Percentiles rank a stretch among this genome's conserved stretches.
Conservation (phyloP, 2,888 invertebrate genomes). For the Lithosia quadra region DNA sequence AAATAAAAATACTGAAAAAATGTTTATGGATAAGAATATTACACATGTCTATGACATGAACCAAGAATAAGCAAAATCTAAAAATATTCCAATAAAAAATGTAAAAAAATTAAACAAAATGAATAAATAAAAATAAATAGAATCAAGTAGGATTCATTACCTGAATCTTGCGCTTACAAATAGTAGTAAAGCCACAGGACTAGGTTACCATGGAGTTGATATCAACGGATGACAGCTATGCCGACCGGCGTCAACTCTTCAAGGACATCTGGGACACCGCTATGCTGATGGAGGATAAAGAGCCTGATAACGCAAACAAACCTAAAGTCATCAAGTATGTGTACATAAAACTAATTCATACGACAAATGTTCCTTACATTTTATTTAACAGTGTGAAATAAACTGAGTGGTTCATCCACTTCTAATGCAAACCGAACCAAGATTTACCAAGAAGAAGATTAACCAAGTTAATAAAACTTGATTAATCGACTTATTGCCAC, state of each 20-base stretch:
- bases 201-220: slow-evolving; percentile 52
- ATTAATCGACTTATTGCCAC: too few relatives aligned
- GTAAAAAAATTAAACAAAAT: slow-evolving; percentile 8
- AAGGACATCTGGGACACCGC: slow-evolving; percentile 77
- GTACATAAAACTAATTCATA: background rate
- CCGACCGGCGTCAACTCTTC: slow-evolving; percentile 72
- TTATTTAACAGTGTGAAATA: too few relatives aligned
- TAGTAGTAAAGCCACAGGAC: background rate
- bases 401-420: too few relatives aligned
- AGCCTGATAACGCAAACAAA: slow-evolving; percentile 62
- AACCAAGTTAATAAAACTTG: too few relatives aligned
- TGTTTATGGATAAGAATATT: slow-evolving; percentile 3
- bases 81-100: slow-evolving; percentile 23
- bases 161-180: slow-evolving; percentile 10
- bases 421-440: too few relatives aligned
- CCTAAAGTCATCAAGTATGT: slow-evolving; percentile 78
- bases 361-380: too few relatives aligned
- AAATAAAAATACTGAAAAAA: background rate
- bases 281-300: slow-evolving; percentile 64
- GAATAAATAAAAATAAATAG: slow-evolving; percentile 1
- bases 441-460: too few relatives aligned
- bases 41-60: slow-evolving; percentile 6
- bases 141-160: slow-evolving; percentile 7
- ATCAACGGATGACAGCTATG: slow-evolving; percentile 72
- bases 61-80: background rate